A percentile compares a stretch with the other conserved stretches of the same genome.
These are phyloP conservation scores for Tachysurus fulvidraco DNA, from an alignment of 2,113 vertebrate genomes.

Conservation along the genomic window DNA sequence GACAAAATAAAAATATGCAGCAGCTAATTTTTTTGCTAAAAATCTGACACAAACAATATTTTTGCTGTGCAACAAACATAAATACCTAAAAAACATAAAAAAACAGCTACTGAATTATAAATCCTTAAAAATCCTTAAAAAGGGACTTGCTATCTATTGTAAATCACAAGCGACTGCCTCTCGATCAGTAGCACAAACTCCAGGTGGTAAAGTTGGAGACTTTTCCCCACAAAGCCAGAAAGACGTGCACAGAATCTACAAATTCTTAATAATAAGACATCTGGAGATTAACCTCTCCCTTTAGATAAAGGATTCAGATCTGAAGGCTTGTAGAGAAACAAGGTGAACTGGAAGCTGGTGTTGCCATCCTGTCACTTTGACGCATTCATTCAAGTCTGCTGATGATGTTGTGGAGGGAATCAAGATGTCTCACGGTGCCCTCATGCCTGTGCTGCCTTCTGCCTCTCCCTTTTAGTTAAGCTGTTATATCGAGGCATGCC, in stretches of 20 bases:
- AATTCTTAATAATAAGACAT: not conserved
- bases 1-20: not conserved
- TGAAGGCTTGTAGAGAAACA: not conserved
- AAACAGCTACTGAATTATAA: not conserved
- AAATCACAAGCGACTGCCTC: not conserved
- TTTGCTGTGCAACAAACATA: not conserved
- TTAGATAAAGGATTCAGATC: not conserved
- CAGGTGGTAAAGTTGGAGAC: not conserved
- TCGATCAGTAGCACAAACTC: not conserved
- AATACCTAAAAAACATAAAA: not conserved
- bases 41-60: not conserved
- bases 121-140: not conserved
- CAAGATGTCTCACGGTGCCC: not conserved
- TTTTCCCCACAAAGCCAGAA: not conserved
- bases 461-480: not conserved
- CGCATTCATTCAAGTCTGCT: not conserved
- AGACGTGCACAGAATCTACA: not conserved
- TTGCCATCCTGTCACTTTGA: not conserved
- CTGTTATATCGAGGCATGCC: not conserved
- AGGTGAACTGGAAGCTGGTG: not conserved
- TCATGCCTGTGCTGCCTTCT: slow-evolving; percentile 6
- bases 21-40: not conserved
- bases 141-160: not conserved
- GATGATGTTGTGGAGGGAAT: not conserved
- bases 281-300: not conserved